These are phyloP conservation scores for Dendronephthya gigantea DNA, from an alignment of 64 coral and sea anemone genomes.

Conservation along the genomic window DNA sequence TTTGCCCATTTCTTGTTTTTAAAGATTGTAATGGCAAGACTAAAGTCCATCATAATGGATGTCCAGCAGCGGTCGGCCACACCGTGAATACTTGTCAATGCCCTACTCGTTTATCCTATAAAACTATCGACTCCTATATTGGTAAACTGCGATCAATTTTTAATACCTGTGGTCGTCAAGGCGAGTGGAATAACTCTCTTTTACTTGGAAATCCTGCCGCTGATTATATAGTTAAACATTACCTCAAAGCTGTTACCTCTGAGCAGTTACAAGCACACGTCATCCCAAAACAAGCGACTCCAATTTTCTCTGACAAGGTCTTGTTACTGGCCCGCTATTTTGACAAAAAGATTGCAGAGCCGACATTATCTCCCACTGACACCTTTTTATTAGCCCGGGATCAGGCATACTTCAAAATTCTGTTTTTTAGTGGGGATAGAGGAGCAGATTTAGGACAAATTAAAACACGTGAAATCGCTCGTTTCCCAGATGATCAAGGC, in stretches of 20 bases:
- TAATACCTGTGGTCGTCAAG: not conserved
- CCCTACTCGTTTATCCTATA: not conserved
- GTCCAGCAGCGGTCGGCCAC: not conserved
- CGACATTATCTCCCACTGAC: not conserved
- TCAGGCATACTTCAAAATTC: not conserved
- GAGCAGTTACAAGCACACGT: not conserved
- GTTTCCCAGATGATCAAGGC: not conserved
- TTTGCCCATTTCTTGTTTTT: constrained; percentile 37
- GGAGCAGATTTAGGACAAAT: not conserved
- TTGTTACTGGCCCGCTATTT: not conserved
- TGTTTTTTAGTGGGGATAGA: not conserved
- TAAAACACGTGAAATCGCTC: not conserved
- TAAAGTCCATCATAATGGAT: not conserved
- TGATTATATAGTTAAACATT: not conserved
- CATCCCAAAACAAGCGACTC: not conserved
- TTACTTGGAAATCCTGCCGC: not conserved
- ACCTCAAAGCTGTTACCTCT: not conserved
- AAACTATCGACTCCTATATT: not conserved
- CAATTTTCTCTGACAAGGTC: not conserved
- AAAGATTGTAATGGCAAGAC: constrained; percentile 36
- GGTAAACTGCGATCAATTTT: not conserved
- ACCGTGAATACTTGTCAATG: not conserved
- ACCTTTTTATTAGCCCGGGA: not conserved
- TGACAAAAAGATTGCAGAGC: not conserved
- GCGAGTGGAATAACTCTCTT: not conserved